Evolutionary conservation across 2,113 vertebrate species (phyloP).

Genomic region (Pholis gunnellus): DNA sequence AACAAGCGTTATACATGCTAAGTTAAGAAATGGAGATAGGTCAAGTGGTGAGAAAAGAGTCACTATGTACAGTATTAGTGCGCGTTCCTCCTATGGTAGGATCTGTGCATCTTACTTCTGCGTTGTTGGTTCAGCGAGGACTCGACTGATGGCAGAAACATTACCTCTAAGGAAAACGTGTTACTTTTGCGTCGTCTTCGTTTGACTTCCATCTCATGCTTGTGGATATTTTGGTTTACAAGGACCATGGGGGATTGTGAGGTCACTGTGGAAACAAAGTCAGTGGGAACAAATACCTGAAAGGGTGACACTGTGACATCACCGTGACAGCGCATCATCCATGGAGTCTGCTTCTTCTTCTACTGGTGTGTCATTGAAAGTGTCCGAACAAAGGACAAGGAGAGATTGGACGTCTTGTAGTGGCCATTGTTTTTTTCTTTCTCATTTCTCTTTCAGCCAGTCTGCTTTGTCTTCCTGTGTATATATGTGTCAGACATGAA

Average conservation of each 20-base stretch:
- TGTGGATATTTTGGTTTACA: conserved; percentile 45
- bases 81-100: conserved; percentile 99
- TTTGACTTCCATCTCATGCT: conserved; percentile 50
- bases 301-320: conserved; percentile 19
- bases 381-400: conserved; percentile 4
- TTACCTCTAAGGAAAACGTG: conserved; percentile 60
- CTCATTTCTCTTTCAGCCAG: conserved; percentile 45
- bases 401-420: conserved; percentile 22
- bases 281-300: conserved; percentile 3
- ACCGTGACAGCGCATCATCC: not conserved
- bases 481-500: conserved; percentile 51
- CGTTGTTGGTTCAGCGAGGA: conserved; percentile 55
- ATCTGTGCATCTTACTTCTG: conserved; percentile 91
- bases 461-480: conserved; percentile 61
- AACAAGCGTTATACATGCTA: conserved; percentile 60
- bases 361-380: not conserved
- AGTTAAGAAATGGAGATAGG: conserved; percentile 50
- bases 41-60: conserved; percentile 73
- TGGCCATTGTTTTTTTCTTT: conserved; percentile 45
- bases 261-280: not conserved
- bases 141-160: conserved; percentile 63
- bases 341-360: conserved; percentile 24
- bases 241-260: conserved; percentile 16
- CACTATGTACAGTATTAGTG: conserved; percentile 76
- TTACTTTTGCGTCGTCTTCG: conserved; percentile 46